Evolutionary conservation across 2,888 invertebrate genomes (phyloP).

Genomic region (Lithosia quadra): DNA sequence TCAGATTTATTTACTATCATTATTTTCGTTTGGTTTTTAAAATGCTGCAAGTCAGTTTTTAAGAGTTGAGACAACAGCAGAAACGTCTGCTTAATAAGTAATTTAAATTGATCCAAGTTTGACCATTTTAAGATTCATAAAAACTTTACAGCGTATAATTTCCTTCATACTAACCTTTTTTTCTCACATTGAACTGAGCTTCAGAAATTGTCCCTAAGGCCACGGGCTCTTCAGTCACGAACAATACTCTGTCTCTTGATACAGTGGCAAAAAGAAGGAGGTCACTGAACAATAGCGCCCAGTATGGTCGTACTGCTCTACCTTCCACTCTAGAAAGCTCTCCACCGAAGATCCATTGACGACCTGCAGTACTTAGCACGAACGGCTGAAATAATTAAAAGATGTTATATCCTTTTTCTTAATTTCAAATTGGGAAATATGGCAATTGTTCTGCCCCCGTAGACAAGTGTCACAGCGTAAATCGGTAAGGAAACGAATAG

Average conservation of each 20-base stretch:
- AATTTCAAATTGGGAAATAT: not conserved
- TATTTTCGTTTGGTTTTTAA: not conserved
- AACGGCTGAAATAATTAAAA: constrained; percentile 87
- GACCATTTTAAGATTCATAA: no score
- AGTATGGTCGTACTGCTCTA: constrained; percentile 92
- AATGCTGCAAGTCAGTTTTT: no score
- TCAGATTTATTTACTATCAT: not conserved
- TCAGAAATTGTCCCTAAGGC: constrained; percentile 92
- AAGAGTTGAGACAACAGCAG: no score
- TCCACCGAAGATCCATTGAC: constrained; percentile 96
- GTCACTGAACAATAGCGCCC: constrained; percentile 95
- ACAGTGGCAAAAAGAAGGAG: constrained; percentile 95
- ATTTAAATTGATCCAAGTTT: no score
- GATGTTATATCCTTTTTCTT: not conserved
- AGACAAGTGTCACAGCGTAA: no score
- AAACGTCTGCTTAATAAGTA: no score
- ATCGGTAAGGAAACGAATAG: no score
- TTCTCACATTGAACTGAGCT: constrained; percentile 94
- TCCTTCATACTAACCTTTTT: constrained; percentile 88
- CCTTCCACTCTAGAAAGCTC: constrained; percentile 94
- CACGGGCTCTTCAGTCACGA: constrained; percentile 95
- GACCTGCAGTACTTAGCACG: constrained; percentile 92
- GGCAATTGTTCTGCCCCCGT: no score
- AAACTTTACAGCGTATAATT: no score
- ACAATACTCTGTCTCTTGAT: constrained; percentile 94